Percentiles rank a stretch among this genome's conserved stretches.
phyloP scores from a whole-genome alignment of 2,888 invertebrate species.

The Disparrhopalites patrizii region DNA sequence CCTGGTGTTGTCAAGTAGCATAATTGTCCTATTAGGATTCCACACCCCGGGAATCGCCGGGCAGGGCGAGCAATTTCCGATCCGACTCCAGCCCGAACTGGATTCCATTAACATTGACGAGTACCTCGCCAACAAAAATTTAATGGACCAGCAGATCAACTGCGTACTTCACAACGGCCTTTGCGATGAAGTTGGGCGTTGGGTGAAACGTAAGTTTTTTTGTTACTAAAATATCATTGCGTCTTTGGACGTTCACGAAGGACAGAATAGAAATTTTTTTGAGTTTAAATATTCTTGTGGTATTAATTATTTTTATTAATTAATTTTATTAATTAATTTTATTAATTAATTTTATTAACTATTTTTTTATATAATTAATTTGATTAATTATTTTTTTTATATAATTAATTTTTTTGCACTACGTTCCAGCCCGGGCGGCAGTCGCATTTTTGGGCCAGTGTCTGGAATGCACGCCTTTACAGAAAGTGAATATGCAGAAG shows the following conservation, averaged over 20 bases:
- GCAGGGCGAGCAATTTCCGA: background rate
- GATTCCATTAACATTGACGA: background rate
- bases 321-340: background rate
- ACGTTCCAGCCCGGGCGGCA: background rate
- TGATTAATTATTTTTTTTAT: background rate
- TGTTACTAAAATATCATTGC: too few species aligned
- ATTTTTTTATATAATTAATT: background rate
- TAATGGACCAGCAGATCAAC: background rate
- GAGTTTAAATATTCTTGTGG: background rate
- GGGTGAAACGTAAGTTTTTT: background rate
- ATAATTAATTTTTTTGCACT: background rate
- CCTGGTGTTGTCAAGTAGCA: too few species aligned
- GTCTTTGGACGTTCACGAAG: too few species aligned
- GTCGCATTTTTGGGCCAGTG: background rate
- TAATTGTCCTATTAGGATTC: too few species aligned
- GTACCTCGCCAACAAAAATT: background rate
- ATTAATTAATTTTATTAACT: background rate
- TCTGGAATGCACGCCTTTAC: background rate
- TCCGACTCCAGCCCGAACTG: background rate
- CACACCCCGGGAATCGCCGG: too few species aligned
- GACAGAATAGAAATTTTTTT: too few species aligned
- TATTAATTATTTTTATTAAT: background rate
- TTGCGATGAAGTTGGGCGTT: background rate
- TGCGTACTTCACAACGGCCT: constrained; percentile 1
- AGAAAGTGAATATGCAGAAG: background rate